phyloP scores from a whole-genome alignment of 2,113 vertebrate genomes.

The Cryptoleucopteryx plumbea region DNA sequence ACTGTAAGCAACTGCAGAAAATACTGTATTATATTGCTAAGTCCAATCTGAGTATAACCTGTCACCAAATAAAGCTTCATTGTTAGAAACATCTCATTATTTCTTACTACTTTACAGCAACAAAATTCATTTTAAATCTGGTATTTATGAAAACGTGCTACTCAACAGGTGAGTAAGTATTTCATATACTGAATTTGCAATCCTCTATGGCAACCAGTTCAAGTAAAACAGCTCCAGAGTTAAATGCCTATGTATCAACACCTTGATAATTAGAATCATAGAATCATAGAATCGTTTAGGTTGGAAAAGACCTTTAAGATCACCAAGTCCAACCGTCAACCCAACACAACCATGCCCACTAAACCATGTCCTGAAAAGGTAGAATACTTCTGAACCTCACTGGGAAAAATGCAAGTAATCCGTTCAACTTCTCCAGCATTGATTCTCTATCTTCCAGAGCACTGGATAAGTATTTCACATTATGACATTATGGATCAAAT shows the following conservation, averaged over 20 bases:
- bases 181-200: background rate
- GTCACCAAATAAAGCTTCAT: background rate
- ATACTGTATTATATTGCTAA: background rate
- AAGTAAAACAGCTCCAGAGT: background rate
- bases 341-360: too few relatives aligned
- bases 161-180: background rate
- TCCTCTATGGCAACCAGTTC: background rate
- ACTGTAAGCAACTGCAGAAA: background rate
- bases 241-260: slow-evolving; percentile 2
- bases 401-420: background rate
- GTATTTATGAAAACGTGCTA: background rate
- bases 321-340: too few relatives aligned
- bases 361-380: too few relatives aligned
- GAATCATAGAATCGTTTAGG: too few relatives aligned
- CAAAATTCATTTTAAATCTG: background rate
- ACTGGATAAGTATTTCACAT: slow-evolving; percentile 9
- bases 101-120: background rate
- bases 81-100: background rate
- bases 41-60: background rate
- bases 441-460: background rate
- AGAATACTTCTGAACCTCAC: slow-evolving; percentile 9
- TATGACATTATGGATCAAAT: slow-evolving; percentile 38
- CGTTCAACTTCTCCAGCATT: background rate
- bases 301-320: too few relatives aligned
- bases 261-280: background rate